phyloP scores from a whole-genome alignment of 2,797 vertebrate species.

The Microcaecilia unicolor region DNA sequence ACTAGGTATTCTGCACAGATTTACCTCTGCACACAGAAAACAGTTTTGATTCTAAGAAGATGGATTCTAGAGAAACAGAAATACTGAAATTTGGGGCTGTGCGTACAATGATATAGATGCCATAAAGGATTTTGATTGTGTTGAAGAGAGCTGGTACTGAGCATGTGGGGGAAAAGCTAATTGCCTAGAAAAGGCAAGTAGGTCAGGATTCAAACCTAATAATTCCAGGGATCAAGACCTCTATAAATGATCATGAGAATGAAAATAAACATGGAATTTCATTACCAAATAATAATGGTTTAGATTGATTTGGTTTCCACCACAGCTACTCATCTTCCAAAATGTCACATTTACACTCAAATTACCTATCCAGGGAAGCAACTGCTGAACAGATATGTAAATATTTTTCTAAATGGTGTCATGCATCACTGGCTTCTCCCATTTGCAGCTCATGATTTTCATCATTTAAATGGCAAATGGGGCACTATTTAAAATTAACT shows the following conservation, averaged over 20 bases:
- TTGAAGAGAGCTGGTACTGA: no score
- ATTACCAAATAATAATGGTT: conserved; percentile 29
- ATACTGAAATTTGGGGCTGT: no score
- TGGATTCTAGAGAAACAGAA: no score
- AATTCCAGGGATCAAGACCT: conserved; percentile 21
- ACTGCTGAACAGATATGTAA: conserved; percentile 25
- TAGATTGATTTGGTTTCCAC: conserved; percentile 36
- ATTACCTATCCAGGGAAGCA: conserved; percentile 32
- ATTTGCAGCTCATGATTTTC: conserved; percentile 36
- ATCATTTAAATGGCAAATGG: conserved; percentile 21
- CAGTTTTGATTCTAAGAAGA: no score
- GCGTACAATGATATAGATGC: no score
- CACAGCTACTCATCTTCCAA: conserved; percentile 20
- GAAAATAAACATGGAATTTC: conserved; percentile 25
- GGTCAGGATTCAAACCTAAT: conserved; percentile 16
- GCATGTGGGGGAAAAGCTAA: conserved; percentile 10
- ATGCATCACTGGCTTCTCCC: conserved; percentile 16
- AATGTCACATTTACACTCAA: conserved; percentile 39
- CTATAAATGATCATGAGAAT: conserved; percentile 27
- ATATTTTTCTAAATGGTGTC: conserved; percentile 35
- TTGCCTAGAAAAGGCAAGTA: conserved; percentile 5
- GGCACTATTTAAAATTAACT: neutral
- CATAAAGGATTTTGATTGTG: no score
- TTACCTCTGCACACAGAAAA: no score
- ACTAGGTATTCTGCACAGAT: no score